Base-by-base conservation (phyloP, 1,140 invertebrate species). In the Xylocopa sonorina region DNA sequence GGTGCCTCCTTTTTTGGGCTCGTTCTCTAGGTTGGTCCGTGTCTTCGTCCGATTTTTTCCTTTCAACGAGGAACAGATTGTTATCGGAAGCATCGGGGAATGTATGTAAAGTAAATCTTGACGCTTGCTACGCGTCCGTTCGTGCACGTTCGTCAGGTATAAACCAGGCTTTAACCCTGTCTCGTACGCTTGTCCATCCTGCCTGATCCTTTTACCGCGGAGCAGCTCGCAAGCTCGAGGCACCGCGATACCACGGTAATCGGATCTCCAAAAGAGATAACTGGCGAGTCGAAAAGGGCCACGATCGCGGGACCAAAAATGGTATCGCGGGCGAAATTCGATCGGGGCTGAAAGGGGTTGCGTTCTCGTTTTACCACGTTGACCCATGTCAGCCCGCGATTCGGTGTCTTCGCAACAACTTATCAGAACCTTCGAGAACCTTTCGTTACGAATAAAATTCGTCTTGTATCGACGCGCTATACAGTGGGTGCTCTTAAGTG, bases 191-290 rank as follows among this genome's bases (percentile, higher is more conserved):
- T 41, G 7, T 67, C 34, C 38, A 18, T 48, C 41, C 21, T 14
- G 14, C 57, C 41, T 80, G 46, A 29, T 71, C 51, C 21, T 21
- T 77, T 72, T 55, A 18, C 29, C 18, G 41, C 21, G 21, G 14
- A 4, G 24, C 72, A 48, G 41, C 69, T 64, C 74, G 38, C 71
- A 55, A 43, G 62, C 62, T n/a, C n/a, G n/a, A n/a, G 27, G 48
- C 80, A 14, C 38, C 24, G 29, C 67, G n/a, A 43, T 63, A 24
- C 16, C 51, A 53, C 68, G 53, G 68, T 72, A 72, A 72, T 72
- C 68, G 53, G 68, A 72, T 72, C 68, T 4, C 18, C 53, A 18
- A 72, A 71, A 51, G 10, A 43, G 53, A 32, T 32, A 58, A 58
- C 68, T 27, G n/a, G 50, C 14, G 34, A 34, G 29, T 43, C 34